These are phyloP conservation scores for Hipposideros larvatus DNA, from an alignment of 2,797 vertebrate genomes.

Conservation along the genomic window DNA sequence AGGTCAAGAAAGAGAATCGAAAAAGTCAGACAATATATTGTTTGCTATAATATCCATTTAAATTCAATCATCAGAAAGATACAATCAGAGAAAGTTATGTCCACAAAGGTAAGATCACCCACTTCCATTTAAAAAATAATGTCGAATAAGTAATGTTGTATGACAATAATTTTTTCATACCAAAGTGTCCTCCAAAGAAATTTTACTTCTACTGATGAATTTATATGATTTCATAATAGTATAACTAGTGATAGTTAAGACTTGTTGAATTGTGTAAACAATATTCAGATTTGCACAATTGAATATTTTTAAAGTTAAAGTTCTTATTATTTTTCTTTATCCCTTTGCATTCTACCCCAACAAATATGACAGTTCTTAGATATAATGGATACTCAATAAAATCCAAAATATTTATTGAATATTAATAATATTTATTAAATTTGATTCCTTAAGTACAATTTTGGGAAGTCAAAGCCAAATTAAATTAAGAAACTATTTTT, in stretches of 20 bases:
- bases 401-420: neutral
- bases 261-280: neutral
- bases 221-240: neutral
- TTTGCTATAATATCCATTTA: neutral
- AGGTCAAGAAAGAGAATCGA: neutral
- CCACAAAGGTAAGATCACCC: neutral
- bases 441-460: neutral
- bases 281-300: neutral
- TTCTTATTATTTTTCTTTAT: neutral
- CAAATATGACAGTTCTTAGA: neutral
- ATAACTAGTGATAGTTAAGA: neutral
- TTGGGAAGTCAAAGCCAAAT: neutral
- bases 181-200: neutral
- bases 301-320: neutral
- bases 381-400: neutral
- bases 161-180: neutral
- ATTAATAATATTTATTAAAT: neutral
- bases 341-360: neutral
- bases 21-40: neutral
- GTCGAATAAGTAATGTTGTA: neutral
- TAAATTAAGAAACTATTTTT: conserved; percentile 1
- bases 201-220: neutral
- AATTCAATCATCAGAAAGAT: neutral
- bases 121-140: neutral
- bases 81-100: neutral